These are phyloP conservation scores for Rotaria sp. DNA, from an alignment of 2,888 invertebrate species.

Conservation along the genomic window DNA sequence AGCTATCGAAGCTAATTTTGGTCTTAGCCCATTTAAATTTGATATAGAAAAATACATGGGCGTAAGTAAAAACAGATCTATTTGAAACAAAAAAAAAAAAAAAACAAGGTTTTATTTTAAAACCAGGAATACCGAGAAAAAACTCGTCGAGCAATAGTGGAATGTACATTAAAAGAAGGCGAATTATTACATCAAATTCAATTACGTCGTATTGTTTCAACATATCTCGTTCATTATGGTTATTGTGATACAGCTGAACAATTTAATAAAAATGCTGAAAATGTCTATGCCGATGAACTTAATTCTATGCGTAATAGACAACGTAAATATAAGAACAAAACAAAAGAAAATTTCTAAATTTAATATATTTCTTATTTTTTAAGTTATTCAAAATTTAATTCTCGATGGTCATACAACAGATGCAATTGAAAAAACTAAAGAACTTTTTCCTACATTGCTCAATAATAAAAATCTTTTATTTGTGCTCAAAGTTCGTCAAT, in stretches of 20 bases:
- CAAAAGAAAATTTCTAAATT: neutral
- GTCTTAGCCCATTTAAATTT: constrained; percentile 90
- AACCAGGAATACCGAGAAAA: constrained; percentile 69
- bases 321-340: constrained; percentile 61
- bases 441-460: constrained; percentile 80
- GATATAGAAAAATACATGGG: constrained; percentile 63
- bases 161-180: constrained; percentile 62
- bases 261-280: constrained; percentile 80
- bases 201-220: constrained; percentile 77
- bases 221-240: constrained; percentile 94
- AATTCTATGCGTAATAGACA: constrained; percentile 89
- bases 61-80: neutral
- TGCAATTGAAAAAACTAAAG: constrained; percentile 80
- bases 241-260: constrained; percentile 89
- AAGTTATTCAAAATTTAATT: constrained; percentile 85
- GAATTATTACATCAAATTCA: constrained; percentile 32
- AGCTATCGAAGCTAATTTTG: constrained; percentile 96
- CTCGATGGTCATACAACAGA: constrained; percentile 86
- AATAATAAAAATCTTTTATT: constrained; percentile 86
- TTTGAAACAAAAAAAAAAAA: neutral
- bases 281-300: constrained; percentile 81
- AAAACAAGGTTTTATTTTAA: constrained; percentile 30
- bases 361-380: constrained; percentile 9
- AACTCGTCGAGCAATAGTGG: constrained; percentile 74
- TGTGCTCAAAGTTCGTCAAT: constrained; percentile 91